These are phyloP conservation scores for Leptestheria dahalacensis DNA, from an alignment of 1,140 invertebrate species.

Conservation along the genomic window DNA sequence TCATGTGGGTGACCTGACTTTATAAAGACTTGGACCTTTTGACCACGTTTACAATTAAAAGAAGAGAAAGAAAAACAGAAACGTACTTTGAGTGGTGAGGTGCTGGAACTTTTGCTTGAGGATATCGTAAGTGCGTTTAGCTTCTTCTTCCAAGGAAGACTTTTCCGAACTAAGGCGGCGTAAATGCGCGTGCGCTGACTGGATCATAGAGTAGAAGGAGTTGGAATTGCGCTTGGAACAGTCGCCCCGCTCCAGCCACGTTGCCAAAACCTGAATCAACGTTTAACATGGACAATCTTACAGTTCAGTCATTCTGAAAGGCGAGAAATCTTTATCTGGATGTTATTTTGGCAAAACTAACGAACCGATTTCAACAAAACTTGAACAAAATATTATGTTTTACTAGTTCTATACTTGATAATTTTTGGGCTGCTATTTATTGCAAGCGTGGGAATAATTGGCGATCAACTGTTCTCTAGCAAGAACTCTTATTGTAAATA, in stretches of 20 bases:
- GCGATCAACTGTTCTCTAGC: not conserved
- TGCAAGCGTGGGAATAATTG: too few relatives aligned
- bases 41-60: not conserved
- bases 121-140: slow-evolving; percentile 58
- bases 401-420: too few relatives aligned
- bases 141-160: slow-evolving; percentile 65
- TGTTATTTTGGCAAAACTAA: too few relatives aligned
- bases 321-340: too few relatives aligned
- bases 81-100: slow-evolving; percentile 73
- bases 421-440: too few relatives aligned
- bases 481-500: too few relatives aligned
- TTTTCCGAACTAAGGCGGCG: slow-evolving; percentile 69
- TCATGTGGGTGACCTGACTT: not conserved
- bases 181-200: slow-evolving; percentile 80
- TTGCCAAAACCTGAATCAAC: slow-evolving; percentile 44
- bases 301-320: too few relatives aligned
- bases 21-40: not conserved
- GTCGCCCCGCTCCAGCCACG: slow-evolving; percentile 82
- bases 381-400: too few relatives aligned
- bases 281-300: too few relatives aligned
- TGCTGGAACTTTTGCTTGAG: slow-evolving; percentile 63
- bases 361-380: too few relatives aligned
- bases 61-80: slow-evolving; percentile 8
- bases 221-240: slow-evolving; percentile 76
- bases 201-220: slow-evolving; percentile 85